Evolutionary conservation across 2,797 vertebrate species (phyloP).

Genomic region (Pseudotriccus pelzelni): DNA sequence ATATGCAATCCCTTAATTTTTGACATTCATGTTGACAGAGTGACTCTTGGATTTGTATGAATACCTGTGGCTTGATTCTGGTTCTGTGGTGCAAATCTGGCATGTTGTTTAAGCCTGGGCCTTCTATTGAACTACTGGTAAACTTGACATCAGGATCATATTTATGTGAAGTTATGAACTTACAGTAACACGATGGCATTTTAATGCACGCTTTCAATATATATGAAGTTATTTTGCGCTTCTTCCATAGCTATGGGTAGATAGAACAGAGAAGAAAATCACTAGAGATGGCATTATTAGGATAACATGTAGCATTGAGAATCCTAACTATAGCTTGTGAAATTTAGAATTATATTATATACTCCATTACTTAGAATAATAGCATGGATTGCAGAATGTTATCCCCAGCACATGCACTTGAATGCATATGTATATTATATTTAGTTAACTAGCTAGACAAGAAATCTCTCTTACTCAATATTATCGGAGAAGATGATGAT

Average conservation of each 20-base stretch:
- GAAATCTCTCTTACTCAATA: constrained; percentile 27
- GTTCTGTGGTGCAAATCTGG: not conserved
- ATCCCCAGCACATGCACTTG: not conserved
- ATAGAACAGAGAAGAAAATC: not conserved
- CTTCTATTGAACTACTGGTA: not conserved
- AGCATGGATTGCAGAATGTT: not conserved
- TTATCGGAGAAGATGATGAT: constrained; percentile 1
- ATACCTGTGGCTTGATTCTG: not conserved
- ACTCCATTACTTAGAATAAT: constrained; percentile 18
- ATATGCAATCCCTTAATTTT: not conserved
- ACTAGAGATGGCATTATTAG: constrained; percentile 10
- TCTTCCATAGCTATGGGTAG: not conserved
- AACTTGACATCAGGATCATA: not conserved
- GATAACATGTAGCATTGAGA: not conserved
- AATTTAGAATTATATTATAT: constrained; percentile 30
- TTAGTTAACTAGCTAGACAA: constrained; percentile 32
- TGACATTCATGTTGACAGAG: not conserved
- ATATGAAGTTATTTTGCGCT: not conserved
- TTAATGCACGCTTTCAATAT: not conserved
- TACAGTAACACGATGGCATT: not conserved
- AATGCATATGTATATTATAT: not conserved
- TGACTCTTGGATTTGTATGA: not conserved
- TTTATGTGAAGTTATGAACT: not conserved
- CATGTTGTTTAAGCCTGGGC: not conserved
- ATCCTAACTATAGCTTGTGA: not conserved